Conservation (phyloP, 2,888 invertebrate species). For the Aricia artaxerxes region DNA sequence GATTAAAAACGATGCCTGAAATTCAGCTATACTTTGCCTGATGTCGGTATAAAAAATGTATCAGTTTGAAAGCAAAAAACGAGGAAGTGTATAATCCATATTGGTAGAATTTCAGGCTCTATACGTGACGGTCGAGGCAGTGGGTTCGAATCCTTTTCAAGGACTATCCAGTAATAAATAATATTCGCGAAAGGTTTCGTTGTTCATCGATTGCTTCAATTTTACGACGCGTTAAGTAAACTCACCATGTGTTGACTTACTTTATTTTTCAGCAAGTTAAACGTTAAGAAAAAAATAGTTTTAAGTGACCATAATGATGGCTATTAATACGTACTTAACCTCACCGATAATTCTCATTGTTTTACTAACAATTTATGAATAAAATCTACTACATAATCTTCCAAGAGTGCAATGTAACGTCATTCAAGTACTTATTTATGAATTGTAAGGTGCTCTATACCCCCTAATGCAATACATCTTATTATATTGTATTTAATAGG, state of each 20-base stretch:
- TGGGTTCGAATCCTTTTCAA: background rate
- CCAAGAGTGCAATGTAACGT: no score
- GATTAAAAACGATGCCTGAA: conserved; percentile 39
- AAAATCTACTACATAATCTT: no score
- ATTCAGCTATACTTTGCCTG: conserved; percentile 24
- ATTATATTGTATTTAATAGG: no score
- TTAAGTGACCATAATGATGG: no score
- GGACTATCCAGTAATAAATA: background rate
- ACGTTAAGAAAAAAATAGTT: no score
- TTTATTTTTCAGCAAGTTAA: background rate
- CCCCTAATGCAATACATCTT: no score
- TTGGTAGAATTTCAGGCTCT: background rate
- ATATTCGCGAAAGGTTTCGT: conserved; percentile 13
- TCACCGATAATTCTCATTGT: no score
- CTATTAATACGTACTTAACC: no score
- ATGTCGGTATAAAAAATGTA: conserved; percentile 17
- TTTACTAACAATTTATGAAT: no score
- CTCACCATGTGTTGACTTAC: background rate
- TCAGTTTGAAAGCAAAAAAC: background rate
- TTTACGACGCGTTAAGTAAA: background rate
- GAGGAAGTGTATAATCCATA: background rate
- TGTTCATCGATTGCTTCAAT: background rate
- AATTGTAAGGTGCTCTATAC: no score
- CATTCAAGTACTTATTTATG: no score
- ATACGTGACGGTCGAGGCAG: background rate